phyloP scores from a whole-genome alignment of 2,113 vertebrate species.

The Triplophysa tibetana region DNA sequence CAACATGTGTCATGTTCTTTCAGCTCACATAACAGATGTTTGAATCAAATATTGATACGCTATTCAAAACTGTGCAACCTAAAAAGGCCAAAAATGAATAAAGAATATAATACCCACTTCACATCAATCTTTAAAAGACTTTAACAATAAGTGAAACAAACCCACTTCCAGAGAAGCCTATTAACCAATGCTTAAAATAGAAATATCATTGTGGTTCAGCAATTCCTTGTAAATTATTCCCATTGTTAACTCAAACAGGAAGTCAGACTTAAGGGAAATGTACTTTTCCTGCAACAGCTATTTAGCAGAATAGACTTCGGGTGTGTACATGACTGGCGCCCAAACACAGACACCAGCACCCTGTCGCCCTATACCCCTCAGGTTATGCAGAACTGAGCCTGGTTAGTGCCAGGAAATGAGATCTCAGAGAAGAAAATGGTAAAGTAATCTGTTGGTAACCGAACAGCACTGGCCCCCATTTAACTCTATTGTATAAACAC shows the following conservation, averaged over 20 bases:
- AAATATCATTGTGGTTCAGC: neutral
- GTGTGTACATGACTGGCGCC: neutral
- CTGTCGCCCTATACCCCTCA: too few species aligned
- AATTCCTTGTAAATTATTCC: slow-evolving; percentile 1
- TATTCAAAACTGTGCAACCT: slow-evolving; percentile 22
- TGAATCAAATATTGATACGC: neutral
- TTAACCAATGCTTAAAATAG: neutral
- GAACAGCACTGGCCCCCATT: too few species aligned
- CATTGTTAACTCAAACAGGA: neutral
- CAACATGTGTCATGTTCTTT: neutral
- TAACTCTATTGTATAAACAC: too few species aligned
- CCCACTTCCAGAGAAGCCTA: neutral
- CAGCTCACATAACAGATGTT: slow-evolving; percentile 11
- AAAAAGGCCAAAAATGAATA: slow-evolving; percentile 3
- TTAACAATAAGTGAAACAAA: neutral
- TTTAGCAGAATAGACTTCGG: neutral
- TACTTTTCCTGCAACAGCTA: neutral
- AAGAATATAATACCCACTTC: neutral
- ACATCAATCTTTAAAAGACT: neutral
- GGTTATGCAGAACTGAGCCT: too few species aligned
- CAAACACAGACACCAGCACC: too few species aligned
- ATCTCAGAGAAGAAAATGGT: too few species aligned
- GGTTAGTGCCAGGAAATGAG: too few species aligned
- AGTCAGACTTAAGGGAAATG: neutral
- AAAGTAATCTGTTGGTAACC: too few species aligned